A percentile compares a stretch with the other conserved stretches of the same genome.
These are phyloP conservation scores for Metopia argyrocephala DNA, from an alignment of 2,888 invertebrate genomes.

Conservation along the genomic window DNA sequence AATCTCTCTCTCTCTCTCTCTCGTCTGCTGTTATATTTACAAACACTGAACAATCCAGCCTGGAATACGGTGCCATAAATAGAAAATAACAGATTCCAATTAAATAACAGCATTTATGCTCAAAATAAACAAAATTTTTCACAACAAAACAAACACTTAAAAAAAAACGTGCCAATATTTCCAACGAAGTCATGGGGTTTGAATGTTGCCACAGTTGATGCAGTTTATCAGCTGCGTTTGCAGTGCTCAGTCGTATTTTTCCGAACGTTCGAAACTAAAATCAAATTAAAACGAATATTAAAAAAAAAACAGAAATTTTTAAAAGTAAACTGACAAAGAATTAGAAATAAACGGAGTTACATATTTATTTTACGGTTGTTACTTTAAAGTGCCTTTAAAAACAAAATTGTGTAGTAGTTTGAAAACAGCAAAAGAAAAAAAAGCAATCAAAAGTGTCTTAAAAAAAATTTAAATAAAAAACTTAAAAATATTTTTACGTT, in stretches of 20 bases:
- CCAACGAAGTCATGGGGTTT: constrained; percentile 62
- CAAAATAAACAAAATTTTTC: constrained; percentile 50
- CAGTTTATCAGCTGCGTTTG: constrained; percentile 64
- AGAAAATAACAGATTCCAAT: constrained; percentile 17
- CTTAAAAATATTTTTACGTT: too few relatives aligned
- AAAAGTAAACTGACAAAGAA: neutral
- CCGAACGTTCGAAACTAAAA: constrained; percentile 40
- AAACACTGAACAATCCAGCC: constrained; percentile 17
- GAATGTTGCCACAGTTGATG: constrained; percentile 62
- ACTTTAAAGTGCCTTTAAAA: constrained; percentile 38
- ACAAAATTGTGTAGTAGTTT: constrained; percentile 18
- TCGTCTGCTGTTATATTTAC: too few relatives aligned
- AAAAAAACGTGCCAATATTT: constrained; percentile 51
- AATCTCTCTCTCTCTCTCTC: constrained; percentile 24
- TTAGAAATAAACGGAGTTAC: constrained; percentile 17
- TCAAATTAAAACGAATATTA: neutral
- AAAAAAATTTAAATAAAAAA: neutral
- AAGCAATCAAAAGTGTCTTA: neutral
- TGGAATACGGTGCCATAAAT: constrained; percentile 22
- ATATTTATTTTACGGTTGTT: neutral
- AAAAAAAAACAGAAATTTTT: neutral
- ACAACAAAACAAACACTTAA: constrained; percentile 9
- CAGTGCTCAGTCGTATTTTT: constrained; percentile 67
- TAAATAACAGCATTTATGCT: constrained; percentile 29
- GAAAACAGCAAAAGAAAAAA: neutral